Percentiles rank a stretch among this genome's conserved stretches.
Evolutionary conservation across 1,140 invertebrate genomes (phyloP).

Genomic region (Drosophila nikananu): DNA sequence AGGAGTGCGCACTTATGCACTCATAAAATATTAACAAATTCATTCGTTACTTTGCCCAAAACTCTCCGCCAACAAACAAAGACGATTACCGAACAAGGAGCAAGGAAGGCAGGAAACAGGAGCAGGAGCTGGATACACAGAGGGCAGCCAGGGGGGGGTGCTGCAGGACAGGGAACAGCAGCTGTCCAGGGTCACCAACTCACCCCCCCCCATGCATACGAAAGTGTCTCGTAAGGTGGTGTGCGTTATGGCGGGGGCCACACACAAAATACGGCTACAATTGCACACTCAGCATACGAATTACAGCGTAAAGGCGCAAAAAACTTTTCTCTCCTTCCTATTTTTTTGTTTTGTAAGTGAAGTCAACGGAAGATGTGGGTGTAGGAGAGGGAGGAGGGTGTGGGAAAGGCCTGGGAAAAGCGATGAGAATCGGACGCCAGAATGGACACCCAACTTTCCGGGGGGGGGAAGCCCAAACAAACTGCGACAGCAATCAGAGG

Average conservation of each 20-base stretch:
- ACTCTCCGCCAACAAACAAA: conserved; percentile 78
- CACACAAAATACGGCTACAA: conserved; percentile 78
- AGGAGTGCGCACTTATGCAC: conserved; percentile 82
- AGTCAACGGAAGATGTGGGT: conserved; percentile 42
- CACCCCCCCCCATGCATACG: conserved; percentile 59
- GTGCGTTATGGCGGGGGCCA: conserved; percentile 49
- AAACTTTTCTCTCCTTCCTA: conserved; percentile 22
- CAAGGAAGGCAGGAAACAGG: conserved; percentile 13
- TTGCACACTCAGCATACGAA: conserved; percentile 83
- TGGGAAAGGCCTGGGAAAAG: conserved; percentile 2
- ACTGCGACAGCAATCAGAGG: conserved; percentile 77
- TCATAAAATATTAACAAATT: conserved; percentile 84
- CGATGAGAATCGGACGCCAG: conserved; percentile 22
- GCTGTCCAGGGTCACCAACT: conserved; percentile 53
- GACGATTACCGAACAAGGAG: conserved; percentile 67
- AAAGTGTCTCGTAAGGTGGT: conserved; percentile 72
- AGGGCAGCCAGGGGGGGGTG: conserved; percentile 1
- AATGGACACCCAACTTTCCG: conserved; percentile 30
- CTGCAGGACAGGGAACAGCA: conserved; percentile 36
- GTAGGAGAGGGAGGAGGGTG: not conserved
- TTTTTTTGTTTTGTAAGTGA: conserved; percentile 45
- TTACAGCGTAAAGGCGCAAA: conserved; percentile 81
- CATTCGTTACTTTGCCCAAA: conserved; percentile 83
- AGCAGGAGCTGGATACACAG: not conserved
- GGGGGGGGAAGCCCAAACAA: conserved; percentile 44